Conservation (phyloP, 1,140 invertebrate species). For the Eupristina koningsbergeri region DNA sequence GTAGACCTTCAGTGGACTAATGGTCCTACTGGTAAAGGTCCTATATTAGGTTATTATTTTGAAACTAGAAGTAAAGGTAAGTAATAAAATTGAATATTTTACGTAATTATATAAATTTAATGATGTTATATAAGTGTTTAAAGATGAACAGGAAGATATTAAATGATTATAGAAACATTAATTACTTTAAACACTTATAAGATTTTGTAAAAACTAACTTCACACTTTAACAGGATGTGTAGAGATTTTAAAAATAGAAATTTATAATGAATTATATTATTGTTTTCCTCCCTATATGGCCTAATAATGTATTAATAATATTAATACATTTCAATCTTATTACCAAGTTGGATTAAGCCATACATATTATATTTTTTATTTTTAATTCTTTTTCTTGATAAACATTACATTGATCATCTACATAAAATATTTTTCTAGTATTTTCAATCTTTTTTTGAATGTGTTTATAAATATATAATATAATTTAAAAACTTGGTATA, state of each 20-base stretch:
- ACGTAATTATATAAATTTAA: background rate
- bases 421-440: background rate
- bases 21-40: conserved; percentile 86
- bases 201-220: no score
- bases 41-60: conserved; percentile 93
- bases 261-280: no score
- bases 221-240: no score
- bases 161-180: no score
- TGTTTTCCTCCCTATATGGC: no score
- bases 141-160: no score
- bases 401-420: no score
- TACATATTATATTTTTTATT: background rate
- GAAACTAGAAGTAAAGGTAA: conserved; percentile 91
- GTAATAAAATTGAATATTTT: conserved; percentile 47
- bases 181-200: no score
- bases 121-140: no score
- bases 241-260: no score
- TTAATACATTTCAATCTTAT: conserved; percentile 35
- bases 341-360: conserved; percentile 22
- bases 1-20: conserved; percentile 92
- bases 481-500: no score
- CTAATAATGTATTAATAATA: conserved; percentile 11
- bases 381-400: no score
- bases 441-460: background rate
- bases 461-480: background rate